Conservation (phyloP, 2,888 invertebrate genomes). For the Hecatera dysodea region DNA sequence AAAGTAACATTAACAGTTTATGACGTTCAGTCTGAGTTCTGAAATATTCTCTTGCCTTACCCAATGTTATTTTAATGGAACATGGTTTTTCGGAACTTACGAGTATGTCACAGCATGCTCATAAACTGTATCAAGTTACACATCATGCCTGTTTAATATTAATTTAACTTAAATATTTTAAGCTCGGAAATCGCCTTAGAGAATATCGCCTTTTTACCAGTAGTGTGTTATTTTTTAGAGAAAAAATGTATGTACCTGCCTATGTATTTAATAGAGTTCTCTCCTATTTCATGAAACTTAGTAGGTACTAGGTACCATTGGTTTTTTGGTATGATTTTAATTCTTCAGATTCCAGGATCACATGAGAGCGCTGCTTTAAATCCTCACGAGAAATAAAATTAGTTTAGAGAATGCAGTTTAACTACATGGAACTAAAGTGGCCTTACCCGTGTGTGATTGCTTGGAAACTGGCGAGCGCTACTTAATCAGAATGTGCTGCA, state of each 20-base stretch:
- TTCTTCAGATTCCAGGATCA: not conserved
- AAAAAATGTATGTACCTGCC: not conserved
- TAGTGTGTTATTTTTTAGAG: too few species aligned
- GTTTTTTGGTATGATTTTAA: not conserved
- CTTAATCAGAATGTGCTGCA: constrained; percentile 10
- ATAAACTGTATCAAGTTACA: too few species aligned
- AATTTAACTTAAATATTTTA: too few species aligned
- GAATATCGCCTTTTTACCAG: too few species aligned
- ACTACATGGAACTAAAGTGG: constrained; percentile 5
- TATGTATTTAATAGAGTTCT: too few species aligned
- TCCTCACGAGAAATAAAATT: constrained; percentile 12
- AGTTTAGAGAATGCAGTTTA: constrained; percentile 15
- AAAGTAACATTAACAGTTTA: constrained; percentile 12
- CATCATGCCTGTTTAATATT: too few species aligned
- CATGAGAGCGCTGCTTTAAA: not conserved
- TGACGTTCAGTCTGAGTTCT: not conserved
- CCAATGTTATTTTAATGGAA: not conserved
- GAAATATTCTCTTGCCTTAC: not conserved
- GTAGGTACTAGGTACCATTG: not conserved
- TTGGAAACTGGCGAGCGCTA: constrained; percentile 13
- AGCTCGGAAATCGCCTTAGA: too few species aligned
- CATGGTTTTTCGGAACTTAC: not conserved
- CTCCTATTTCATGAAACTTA: not conserved
- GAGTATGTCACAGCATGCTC: not conserved
- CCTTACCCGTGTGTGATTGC: constrained; percentile 34